Evolutionary conservation across 2,113 vertebrate species (phyloP).

Genomic region (Oreotragus oreotragus): DNA sequence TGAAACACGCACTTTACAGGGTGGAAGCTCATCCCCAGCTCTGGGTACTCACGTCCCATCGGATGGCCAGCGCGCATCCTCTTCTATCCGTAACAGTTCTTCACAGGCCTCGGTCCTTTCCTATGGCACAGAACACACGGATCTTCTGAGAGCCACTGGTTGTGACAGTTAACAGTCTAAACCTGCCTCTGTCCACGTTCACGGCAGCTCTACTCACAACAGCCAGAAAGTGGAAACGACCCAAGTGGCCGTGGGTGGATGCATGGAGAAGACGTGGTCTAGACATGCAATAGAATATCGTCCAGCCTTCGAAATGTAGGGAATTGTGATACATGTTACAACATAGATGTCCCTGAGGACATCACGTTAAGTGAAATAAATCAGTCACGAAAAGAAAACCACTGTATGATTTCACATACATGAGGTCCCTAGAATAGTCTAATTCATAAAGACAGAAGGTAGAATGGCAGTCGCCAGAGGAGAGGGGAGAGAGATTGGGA

Average conservation of each 20-base stretch:
- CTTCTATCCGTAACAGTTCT: conserved; percentile 94
- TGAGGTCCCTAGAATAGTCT: neutral
- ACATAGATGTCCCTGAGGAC: neutral
- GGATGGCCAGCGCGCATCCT: conserved; percentile 87
- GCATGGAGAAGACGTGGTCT: neutral
- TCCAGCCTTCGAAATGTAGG: neutral
- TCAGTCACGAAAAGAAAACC: neutral
- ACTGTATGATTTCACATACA: neutral
- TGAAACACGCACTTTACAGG: neutral
- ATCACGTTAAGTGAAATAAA: neutral
- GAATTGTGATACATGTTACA: neutral
- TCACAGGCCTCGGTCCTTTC: conserved; percentile 86
- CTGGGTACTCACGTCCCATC: conserved; percentile 83
- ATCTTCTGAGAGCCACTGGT: conserved; percentile 39
- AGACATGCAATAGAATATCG: too few relatives aligned
- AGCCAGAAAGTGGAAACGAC: neutral
- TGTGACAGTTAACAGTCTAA: neutral
- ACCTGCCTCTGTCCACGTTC: neutral
- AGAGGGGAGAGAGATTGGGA: neutral
- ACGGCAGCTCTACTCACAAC: rapidly evolving
- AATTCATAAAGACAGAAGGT: neutral
- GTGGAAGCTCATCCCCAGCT: neutral
- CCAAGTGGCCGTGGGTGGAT: neutral
- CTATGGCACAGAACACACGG: conserved; percentile 74
- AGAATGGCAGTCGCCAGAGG: neutral